Percentiles rank a stretch among this genome's conserved stretches.
phyloP scores from a whole-genome alignment of 2,113 vertebrate species.

The Crypturellus undulatus region DNA sequence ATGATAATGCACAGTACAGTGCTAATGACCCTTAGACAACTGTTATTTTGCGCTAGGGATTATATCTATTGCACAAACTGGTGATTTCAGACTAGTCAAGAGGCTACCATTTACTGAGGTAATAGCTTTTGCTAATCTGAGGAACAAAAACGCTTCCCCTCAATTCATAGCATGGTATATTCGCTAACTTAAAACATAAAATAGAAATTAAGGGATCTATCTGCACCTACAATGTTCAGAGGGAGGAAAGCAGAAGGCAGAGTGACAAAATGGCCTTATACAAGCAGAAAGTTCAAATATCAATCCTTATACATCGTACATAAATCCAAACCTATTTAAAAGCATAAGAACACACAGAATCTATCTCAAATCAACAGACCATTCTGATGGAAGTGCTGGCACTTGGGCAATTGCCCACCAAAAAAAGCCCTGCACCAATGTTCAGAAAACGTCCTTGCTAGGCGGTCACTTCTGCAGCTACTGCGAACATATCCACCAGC shows the following conservation, averaged over 20 bases:
- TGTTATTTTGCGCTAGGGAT: neutral
- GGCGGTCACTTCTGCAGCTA: slow-evolving; percentile 18
- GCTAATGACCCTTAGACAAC: neutral
- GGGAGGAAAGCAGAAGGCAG: neutral
- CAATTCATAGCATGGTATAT: neutral
- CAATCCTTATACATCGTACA: neutral
- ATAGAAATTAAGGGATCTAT: neutral
- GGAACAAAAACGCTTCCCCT: neutral
- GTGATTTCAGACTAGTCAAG: slow-evolving; percentile 30
- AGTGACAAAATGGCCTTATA: neutral
- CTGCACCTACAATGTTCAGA: neutral
- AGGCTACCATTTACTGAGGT: neutral
- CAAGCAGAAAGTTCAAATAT: neutral
- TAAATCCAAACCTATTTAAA: neutral
- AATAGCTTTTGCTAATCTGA: neutral
- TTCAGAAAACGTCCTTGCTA: neutral
- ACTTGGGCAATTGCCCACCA: neutral
- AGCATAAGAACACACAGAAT: neutral
- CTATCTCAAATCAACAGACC: neutral
- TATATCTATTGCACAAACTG: neutral
- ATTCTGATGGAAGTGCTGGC: neutral
- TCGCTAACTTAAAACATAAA: neutral
- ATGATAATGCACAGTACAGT: neutral
- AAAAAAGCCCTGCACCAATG: neutral
- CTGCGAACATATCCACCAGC: neutral